A percentile compares a stretch with the other conserved stretches of the same genome.
phyloP scores from a whole-genome alignment of 2,113 vertebrate genomes.

The Geococcyx californianus region DNA sequence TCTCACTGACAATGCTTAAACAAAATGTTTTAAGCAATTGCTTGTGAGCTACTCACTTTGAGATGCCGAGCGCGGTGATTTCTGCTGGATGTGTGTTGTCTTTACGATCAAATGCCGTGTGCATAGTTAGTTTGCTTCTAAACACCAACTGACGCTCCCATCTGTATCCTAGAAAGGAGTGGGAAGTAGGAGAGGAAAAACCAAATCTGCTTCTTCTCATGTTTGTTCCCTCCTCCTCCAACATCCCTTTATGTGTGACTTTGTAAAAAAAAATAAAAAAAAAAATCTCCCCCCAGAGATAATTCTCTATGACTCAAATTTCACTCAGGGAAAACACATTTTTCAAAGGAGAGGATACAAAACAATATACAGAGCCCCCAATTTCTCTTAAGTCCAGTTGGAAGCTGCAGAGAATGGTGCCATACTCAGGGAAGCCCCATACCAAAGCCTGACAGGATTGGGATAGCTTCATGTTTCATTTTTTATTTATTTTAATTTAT shows the following conservation, averaged over 20 bases:
- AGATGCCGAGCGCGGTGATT: slow-evolving; percentile 91
- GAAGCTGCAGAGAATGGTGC: not conserved
- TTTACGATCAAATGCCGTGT: slow-evolving; percentile 96
- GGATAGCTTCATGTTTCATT: not conserved
- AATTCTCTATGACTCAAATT: not conserved
- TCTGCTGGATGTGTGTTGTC: slow-evolving; percentile 97
- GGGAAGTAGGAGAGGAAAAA: not conserved
- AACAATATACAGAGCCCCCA: not conserved
- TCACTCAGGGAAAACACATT: not conserved
- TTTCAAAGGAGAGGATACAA: not conserved
- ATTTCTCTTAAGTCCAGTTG: not conserved
- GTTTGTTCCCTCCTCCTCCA: not conserved
- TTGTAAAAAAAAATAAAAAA: not conserved
- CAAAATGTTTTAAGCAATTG: accelerated
- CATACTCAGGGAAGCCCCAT: not conserved
- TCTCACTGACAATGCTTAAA: not conserved
- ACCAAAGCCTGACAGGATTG: not conserved
- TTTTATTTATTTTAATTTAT: not conserved
- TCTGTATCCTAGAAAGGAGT: slow-evolving; percentile 82
- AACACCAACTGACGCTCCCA: slow-evolving; percentile 99
- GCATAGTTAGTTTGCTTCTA: slow-evolving; percentile 97
- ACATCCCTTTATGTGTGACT: not conserved
- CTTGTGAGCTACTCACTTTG: slow-evolving; percentile 81
- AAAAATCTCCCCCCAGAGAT: not conserved
- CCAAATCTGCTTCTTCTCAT: not conserved